phyloP scores from a whole-genome alignment of 1,140 invertebrate genomes.

The Tetramorium parvispinum region DNA sequence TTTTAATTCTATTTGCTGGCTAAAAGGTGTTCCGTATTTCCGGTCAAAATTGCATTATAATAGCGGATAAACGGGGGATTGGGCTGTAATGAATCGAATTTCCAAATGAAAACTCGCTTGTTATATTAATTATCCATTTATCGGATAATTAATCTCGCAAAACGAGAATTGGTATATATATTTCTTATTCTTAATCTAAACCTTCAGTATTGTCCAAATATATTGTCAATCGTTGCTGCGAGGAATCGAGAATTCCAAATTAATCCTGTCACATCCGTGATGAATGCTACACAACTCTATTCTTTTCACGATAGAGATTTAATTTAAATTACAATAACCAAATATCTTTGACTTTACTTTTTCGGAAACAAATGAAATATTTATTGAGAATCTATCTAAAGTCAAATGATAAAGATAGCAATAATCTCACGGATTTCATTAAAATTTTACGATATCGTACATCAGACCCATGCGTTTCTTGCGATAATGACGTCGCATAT shows the following conservation, averaged over 20 bases:
- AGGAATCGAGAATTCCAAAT: slow-evolving; percentile 2
- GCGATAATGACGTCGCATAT: background rate
- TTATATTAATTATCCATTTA: slow-evolving; percentile 45
- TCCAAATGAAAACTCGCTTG: slow-evolving; percentile 1
- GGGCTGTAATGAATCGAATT: slow-evolving; percentile 40
- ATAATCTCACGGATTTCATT: background rate
- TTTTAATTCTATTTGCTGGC: background rate
- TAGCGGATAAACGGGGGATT: background rate
- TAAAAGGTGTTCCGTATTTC: slow-evolving; percentile 38
- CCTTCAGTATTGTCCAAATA: slow-evolving; percentile 34
- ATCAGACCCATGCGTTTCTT: background rate
- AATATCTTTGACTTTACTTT: background rate
- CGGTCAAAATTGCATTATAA: background rate
- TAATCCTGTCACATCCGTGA: background rate
- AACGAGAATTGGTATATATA: slow-evolving; percentile 20
- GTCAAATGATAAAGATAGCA: background rate
- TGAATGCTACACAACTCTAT: background rate
- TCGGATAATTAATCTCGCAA: slow-evolving; percentile 36
- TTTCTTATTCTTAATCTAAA: slow-evolving; percentile 19
- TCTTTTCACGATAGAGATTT: background rate
- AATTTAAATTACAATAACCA: background rate
- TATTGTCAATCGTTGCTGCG: slow-evolving; percentile 34
- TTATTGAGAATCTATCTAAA: background rate
- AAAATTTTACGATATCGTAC: background rate
- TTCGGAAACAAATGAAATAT: background rate